phyloP scores from a whole-genome alignment of 2,888 invertebrate genomes.

The Philhelius pedissequus region DNA sequence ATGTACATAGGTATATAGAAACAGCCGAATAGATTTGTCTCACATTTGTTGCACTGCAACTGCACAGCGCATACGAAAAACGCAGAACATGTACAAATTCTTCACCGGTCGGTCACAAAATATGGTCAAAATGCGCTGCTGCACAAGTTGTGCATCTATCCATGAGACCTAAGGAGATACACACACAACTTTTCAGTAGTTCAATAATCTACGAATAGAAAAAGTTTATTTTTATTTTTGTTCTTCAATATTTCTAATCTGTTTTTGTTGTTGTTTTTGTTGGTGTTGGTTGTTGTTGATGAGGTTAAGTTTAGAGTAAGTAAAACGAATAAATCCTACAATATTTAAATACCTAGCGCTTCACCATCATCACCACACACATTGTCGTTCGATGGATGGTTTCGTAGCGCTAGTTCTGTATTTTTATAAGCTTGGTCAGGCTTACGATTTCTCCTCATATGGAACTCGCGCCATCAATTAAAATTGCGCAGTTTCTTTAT shows the following conservation, averaged over 20 bases:
- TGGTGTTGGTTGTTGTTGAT: background rate
- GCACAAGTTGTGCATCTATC: conserved; percentile 36
- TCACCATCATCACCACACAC: background rate
- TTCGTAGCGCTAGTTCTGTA: background rate
- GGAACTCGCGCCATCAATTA: conserved; percentile 56
- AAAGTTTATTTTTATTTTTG: conserved; percentile 20
- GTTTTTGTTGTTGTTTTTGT: too few relatives aligned
- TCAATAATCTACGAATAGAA: conserved; percentile 48
- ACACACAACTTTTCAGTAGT: conserved; percentile 32
- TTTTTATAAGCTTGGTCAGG: background rate
- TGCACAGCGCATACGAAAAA: conserved; percentile 47
- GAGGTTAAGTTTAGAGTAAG: background rate
- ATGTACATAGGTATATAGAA: background rate
- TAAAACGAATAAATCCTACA: conserved; percentile 35
- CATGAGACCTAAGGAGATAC: conserved; percentile 9
- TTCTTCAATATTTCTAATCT: background rate
- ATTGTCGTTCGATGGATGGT: background rate
- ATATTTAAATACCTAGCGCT: conserved; percentile 24
- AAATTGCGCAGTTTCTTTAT: conserved; percentile 64
- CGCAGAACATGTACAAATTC: background rate
- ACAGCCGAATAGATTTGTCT: conserved; percentile 21
- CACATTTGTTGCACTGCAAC: conserved; percentile 62
- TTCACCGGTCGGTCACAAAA: conserved; percentile 43
- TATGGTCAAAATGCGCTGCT: conserved; percentile 50
- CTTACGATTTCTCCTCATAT: conserved; percentile 48